Evolutionary conservation across 2,797 vertebrate species (phyloP).

Genomic region (Coreius guichenoti): DNA sequence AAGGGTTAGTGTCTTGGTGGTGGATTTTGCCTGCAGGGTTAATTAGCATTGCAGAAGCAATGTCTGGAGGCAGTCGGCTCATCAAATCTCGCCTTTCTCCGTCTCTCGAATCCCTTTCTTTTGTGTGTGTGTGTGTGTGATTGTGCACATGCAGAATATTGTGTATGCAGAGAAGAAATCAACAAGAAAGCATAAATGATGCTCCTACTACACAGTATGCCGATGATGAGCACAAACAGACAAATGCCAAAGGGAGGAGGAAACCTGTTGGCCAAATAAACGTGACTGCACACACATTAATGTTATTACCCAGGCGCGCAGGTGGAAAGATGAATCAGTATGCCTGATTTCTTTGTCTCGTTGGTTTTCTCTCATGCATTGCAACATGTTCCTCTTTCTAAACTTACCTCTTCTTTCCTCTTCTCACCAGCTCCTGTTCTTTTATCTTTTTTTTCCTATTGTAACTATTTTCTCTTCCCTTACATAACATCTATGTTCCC

Average conservation of each 20-base stretch:
- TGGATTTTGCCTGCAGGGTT: slow-evolving; percentile 63
- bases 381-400: slow-evolving; percentile 50
- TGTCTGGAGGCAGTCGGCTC: slow-evolving; percentile 75
- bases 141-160: slow-evolving; percentile 43
- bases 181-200: slow-evolving; percentile 46
- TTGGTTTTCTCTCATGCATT: slow-evolving; percentile 50
- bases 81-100: slow-evolving; percentile 70
- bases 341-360: slow-evolving; percentile 63
- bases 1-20: slow-evolving; percentile 55
- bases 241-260: slow-evolving; percentile 38
- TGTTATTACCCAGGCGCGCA: slow-evolving; percentile 53
- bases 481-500: slow-evolving; percentile 1
- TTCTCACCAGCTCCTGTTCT: slow-evolving; percentile 45
- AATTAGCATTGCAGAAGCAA: slow-evolving; percentile 79
- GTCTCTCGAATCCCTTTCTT: slow-evolving; percentile 8
- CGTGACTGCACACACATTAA: slow-evolving; percentile 62
- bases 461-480: slow-evolving; percentile 22
- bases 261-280: slow-evolving; percentile 61
- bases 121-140: slow-evolving; percentile 29
- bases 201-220: slow-evolving; percentile 16
- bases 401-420: slow-evolving; percentile 36
- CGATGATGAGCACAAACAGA: slow-evolving; percentile 28
- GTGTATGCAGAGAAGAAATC: slow-evolving; percentile 47
- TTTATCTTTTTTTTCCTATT: not conserved
- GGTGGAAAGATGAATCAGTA: slow-evolving; percentile 59